A percentile compares a stretch with the other conserved stretches of the same genome.
These are phyloP conservation scores for Hoplias malabaricus DNA, from an alignment of 2,113 vertebrate species.

Conservation along the genomic window DNA sequence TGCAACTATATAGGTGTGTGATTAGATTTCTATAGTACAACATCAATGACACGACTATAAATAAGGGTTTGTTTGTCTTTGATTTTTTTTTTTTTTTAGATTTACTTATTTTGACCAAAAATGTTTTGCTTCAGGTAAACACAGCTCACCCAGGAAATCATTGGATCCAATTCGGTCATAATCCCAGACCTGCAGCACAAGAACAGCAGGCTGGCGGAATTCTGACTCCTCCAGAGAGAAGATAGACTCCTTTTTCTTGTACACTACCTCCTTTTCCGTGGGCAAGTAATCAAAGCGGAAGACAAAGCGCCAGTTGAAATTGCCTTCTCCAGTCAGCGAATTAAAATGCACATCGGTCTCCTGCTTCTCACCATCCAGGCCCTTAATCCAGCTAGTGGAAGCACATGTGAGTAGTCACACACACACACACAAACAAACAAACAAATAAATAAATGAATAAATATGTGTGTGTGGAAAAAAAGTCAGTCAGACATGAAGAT, in stretches of 20 bases:
- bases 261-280: slow-evolving; percentile 86
- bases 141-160: slow-evolving; percentile 85
- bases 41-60: no score
- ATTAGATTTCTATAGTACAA: no score
- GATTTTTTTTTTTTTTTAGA: neutral
- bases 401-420: neutral
- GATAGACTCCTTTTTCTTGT: slow-evolving; percentile 85
- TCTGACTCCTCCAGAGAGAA: slow-evolving; percentile 88
- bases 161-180: slow-evolving; percentile 89
- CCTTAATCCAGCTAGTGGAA: slow-evolving; percentile 87
- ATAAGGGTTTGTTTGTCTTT: no score
- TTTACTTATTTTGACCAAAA: neutral
- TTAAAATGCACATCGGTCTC: slow-evolving; percentile 96
- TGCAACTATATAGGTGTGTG: no score
- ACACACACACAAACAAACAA: neutral
- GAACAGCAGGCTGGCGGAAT: slow-evolving; percentile 83
- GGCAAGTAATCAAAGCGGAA: slow-evolving; percentile 91
- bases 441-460: neutral
- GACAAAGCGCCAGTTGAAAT: slow-evolving; percentile 95
- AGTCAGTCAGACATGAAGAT: neutral
- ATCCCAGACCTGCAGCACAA: slow-evolving; percentile 92
- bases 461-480: no score
- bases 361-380: slow-evolving; percentile 85
- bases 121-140: neutral
- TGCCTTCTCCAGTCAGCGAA: slow-evolving; percentile 92